These are phyloP conservation scores for Philypnodon macrostomus DNA, from an alignment of 2,797 vertebrate genomes.

Conservation along the genomic window DNA sequence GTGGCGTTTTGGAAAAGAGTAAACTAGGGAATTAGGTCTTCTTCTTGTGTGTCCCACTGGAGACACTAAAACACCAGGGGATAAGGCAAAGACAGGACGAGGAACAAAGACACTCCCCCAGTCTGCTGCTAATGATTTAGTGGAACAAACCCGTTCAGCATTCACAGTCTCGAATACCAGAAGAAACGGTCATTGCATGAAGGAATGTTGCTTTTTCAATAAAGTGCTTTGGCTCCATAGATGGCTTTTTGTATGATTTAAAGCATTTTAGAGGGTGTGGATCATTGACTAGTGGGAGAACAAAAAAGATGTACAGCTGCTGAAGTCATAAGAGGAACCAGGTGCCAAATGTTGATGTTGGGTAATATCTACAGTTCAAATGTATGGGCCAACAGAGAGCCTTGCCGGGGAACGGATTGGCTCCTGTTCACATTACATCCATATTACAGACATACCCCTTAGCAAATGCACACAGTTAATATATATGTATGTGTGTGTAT, in stretches of 20 bases:
- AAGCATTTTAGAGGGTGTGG: conserved; percentile 68
- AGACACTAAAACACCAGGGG: conserved; percentile 61
- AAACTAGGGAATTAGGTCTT: conserved; percentile 69
- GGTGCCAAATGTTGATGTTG: conserved; percentile 78
- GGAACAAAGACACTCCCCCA: conserved; percentile 58
- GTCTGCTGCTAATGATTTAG: conserved; percentile 63
- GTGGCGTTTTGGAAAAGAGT: conserved; percentile 60
- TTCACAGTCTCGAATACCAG: conserved; percentile 48
- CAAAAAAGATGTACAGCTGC: conserved; percentile 76
- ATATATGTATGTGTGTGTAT: no score
- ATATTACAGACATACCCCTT: conserved; percentile 30
- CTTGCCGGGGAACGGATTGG: conserved; percentile 39
- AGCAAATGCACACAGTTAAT: conserved; percentile 3
- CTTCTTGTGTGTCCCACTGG: conserved; percentile 60
- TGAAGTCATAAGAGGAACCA: conserved; percentile 77
- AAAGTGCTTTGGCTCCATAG: conserved; percentile 57
- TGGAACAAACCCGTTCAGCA: conserved; percentile 59
- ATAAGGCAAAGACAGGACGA: conserved; percentile 46
- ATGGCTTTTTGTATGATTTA: conserved; percentile 61
- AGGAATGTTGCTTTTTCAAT: conserved; percentile 65
- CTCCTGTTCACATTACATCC: conserved; percentile 43
- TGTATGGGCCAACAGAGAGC: conserved; percentile 53
- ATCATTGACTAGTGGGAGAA: conserved; percentile 70
- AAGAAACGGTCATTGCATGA: conserved; percentile 65
- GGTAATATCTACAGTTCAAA: conserved; percentile 70